Base-by-base conservation (phyloP, 2,888 invertebrate species). In the Cotesia congregata region DNA sequence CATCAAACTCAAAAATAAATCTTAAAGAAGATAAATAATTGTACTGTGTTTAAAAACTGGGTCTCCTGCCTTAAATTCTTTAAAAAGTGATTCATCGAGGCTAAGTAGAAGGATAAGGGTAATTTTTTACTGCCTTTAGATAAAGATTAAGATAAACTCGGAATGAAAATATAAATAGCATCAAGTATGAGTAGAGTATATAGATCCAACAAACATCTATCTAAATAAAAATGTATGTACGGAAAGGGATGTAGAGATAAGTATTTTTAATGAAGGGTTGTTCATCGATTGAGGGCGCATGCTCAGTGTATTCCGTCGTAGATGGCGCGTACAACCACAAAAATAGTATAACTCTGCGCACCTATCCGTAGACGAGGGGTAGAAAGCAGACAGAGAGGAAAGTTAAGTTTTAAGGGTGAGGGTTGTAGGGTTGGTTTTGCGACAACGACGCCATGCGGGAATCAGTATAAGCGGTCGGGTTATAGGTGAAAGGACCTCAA, bases 391-490 rank as follows among this genome's bases (percentile, higher is more conserved):
- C 78, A 68, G 80, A 79, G 80, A 79, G 72, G 68, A 75, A 70
- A 79, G 74, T 61, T 40, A n/a, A 64, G 71, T 71, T 77, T 79
- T 78, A 68, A 38, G 30, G 77, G 74, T 74, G 68, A 41, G 60
- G 61, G 70, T 67, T 60, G 30, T 41, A 39, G 30, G 67, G 75
- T 67, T 40, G 74, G 75, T 73, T n/a, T 69, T 75, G 72, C 69
- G 78, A 76, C 74, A 70, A 77, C 81, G 79, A 81, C 80, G 84
- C 84, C 83, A 83, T 80, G 81, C 78, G 80, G 79, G 80, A 79
- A 79, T 82, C 86, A 88, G 88, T 89, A 85, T 81, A 86, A 87
- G 87, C 85, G 86, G 85, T 86, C 82, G 82, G 83, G 86, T 88
- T 85, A 85, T 85, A 82, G 84, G 84, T 83, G 81, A 83, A 86